phyloP scores from a whole-genome alignment of 2,797 vertebrate species.

The Hemitrygon akajei region DNA sequence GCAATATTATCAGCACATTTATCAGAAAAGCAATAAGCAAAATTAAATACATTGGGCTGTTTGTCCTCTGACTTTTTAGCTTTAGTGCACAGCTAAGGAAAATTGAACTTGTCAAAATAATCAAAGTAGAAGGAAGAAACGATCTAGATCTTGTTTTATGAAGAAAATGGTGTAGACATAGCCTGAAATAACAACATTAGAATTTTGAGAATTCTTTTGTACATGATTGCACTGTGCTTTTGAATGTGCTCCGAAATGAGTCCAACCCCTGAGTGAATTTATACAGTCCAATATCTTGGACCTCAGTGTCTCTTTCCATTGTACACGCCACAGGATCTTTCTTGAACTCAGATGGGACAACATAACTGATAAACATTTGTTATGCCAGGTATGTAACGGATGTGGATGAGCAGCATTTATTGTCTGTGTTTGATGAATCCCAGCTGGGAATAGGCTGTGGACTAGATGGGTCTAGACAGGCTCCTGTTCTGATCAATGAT shows the following conservation, averaged over 20 bases:
- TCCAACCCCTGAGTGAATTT: background rate
- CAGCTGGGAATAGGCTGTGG: background rate
- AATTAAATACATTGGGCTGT: slow-evolving; percentile 11
- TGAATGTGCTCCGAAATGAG: background rate
- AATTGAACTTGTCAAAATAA: slow-evolving; percentile 27
- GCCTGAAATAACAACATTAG: background rate
- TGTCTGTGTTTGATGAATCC: background rate
- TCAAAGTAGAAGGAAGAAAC: background rate
- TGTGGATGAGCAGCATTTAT: background rate
- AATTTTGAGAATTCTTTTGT: background rate
- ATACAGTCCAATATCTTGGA: too few relatives aligned
- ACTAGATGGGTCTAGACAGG: background rate
- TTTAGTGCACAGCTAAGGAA: background rate
- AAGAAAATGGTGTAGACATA: background rate
- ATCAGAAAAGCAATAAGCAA: slow-evolving; percentile 35
- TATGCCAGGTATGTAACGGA: background rate
- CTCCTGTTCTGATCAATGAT: background rate
- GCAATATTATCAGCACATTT: slow-evolving; percentile 22
- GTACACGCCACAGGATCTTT: background rate
- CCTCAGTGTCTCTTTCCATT: background rate
- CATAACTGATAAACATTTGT: background rate
- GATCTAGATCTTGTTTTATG: background rate
- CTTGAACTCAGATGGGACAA: background rate
- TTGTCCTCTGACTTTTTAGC: background rate
- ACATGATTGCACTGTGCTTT: background rate